Base-by-base conservation (phyloP, 2,113 vertebrate genomes). In the Cygnus buccinator region DNA sequence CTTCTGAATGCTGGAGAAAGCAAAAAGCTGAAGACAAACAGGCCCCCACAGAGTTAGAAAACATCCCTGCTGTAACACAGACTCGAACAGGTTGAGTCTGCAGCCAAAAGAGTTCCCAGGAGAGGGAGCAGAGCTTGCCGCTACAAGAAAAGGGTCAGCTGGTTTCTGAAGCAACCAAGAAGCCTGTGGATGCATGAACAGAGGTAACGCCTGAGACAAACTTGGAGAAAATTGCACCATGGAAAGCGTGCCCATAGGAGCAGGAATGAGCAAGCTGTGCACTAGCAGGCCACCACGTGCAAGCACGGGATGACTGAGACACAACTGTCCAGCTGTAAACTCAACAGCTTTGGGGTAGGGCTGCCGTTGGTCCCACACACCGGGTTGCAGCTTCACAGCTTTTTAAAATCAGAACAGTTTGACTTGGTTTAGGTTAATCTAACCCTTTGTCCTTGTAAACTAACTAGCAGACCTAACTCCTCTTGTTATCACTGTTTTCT, bases 21-120 rank as follows among this genome's bases (percentile, higher is more conserved):
- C 78, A 84, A 87, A 92, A 96, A 91, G 58, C 90, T 83, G 67
- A 83, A 89, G 58, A 75, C 80, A 92, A 90, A 89, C 80, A 95
- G 93, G 73, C 29, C 83, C 80, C 79, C 5, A 41, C 0, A 78
- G 95, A 89, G 39, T 81, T 84, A 78, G 87, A 73, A 93, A 96
- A 86, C 58, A 92, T 68, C 86, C 77, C 79, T 68, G 41, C 82
- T 77, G 73, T 57, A 92, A 90, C 23, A 25, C 73, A 93, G 70
- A 21, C 43, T 89, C 39, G 81, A 84, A 95, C 41, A 78, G 57
- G 57, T 84, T 84, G 76, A 61, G 70, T 84, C 48, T 72, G 44
- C 61, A 91, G 95, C 89, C 92, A 89, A 86, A 90, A 95, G 35
- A 31, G 35, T 17, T 90, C 95, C 86, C 93, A 89, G 70, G 88